phyloP scores from a whole-genome alignment of 2,888 invertebrate species.

The Amphimallon solstitiale region DNA sequence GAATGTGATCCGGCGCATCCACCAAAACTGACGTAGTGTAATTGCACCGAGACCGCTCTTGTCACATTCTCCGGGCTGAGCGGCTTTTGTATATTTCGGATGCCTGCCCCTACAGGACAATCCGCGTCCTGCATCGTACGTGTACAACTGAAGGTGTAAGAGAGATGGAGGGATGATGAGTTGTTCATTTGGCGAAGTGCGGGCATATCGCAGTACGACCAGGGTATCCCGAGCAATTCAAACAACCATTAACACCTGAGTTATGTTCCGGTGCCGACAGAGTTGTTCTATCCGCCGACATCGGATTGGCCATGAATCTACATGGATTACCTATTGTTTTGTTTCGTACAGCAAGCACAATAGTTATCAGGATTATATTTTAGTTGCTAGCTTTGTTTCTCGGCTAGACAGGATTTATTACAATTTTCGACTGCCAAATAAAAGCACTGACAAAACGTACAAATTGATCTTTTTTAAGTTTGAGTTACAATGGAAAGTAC shows the following conservation, averaged over 20 bases:
- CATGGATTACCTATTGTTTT: conserved; percentile 55
- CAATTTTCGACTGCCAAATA: conserved; percentile 11
- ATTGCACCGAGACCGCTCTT: not conserved
- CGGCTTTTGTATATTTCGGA: conserved; percentile 57
- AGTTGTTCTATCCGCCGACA: conserved; percentile 60
- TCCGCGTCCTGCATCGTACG: conserved; percentile 53
- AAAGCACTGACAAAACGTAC: too few relatives aligned
- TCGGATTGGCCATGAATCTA: conserved; percentile 59
- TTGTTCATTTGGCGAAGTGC: conserved; percentile 62
- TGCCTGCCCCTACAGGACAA: conserved; percentile 60
- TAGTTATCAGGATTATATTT: conserved; percentile 39
- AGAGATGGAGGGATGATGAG: conserved; percentile 58
- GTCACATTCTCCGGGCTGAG: conserved; percentile 56
- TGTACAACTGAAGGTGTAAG: conserved; percentile 49
- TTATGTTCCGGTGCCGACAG: conserved; percentile 63
- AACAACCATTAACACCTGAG: conserved; percentile 62
- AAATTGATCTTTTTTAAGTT: too few relatives aligned
- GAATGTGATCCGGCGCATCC: conserved; percentile 53
- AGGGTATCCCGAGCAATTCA: conserved; percentile 59
- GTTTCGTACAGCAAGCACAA: conserved; percentile 41
- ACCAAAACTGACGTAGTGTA: conserved; percentile 25
- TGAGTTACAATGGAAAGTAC: too few relatives aligned
- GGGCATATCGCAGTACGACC: conserved; percentile 62
- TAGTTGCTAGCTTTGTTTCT: conserved; percentile 28
- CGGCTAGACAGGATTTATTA: conserved; percentile 4